Evolutionary conservation across 2,113 vertebrate genomes (phyloP).

Genomic region (Megaleporinus macrocephalus): DNA sequence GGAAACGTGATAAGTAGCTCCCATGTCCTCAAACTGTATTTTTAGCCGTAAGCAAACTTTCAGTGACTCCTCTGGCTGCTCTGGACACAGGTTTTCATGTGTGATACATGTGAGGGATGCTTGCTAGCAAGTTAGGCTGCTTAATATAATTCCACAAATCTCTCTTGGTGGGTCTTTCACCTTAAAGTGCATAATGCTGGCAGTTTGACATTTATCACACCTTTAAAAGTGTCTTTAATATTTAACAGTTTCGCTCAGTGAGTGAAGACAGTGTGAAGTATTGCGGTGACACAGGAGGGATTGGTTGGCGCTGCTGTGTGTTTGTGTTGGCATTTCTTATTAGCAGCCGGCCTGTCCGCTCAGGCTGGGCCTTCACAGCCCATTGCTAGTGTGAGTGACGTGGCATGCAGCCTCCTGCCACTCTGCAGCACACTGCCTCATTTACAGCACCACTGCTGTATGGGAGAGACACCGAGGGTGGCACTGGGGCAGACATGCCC

Average conservation of each 20-base stretch:
- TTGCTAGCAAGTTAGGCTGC: conserved; percentile 8
- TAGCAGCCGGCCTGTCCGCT: conserved; percentile 70
- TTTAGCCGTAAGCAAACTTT: conserved; percentile 34
- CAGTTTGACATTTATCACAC: conserved; percentile 30
- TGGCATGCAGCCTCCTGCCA: conserved; percentile 79
- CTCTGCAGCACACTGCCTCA: conserved; percentile 58
- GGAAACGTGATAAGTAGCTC: conserved; percentile 34
- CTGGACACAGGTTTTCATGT: conserved; percentile 27
- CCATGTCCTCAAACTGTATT: conserved; percentile 12
- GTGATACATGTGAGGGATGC: background rate
- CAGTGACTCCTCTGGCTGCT: background rate
- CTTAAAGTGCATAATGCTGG: conserved; percentile 8
- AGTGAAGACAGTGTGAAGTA: conserved; percentile 80
- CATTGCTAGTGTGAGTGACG: conserved; percentile 83
- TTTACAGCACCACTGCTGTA: conserved; percentile 30
- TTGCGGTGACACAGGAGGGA: conserved; percentile 75
- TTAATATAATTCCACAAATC: conserved; percentile 35
- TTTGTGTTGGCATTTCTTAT: conserved; percentile 80
- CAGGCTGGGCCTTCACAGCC: conserved; percentile 77
- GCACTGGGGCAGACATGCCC: conserved; percentile 19
- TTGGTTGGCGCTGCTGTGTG: conserved; percentile 71
- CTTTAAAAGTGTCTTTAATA: conserved; percentile 35
- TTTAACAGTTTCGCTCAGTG: conserved; percentile 73
- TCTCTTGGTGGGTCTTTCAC: conserved; percentile 19
- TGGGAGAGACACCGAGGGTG: conserved; percentile 19